Evolutionary conservation across 2,888 invertebrate genomes (phyloP).

Genomic region (Dorcus hopei): DNA sequence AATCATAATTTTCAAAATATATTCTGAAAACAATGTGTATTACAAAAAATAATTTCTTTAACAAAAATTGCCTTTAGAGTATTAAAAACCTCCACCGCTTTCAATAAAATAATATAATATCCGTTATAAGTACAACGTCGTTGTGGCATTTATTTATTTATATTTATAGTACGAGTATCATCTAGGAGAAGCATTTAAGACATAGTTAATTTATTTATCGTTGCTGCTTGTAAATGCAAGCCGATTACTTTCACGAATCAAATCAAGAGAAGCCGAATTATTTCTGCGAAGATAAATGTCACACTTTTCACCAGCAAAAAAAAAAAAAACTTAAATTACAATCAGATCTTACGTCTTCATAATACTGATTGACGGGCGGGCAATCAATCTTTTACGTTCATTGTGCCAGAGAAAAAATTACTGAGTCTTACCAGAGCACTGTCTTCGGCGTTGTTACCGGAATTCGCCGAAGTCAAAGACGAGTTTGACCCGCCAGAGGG

Average conservation of each 20-base stretch:
- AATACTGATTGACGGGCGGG: neutral
- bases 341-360: neutral
- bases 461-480: slow-evolving; percentile 60
- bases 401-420: slow-evolving; percentile 46
- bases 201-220: too few species aligned
- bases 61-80: neutral
- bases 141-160: neutral
- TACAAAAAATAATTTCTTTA: neutral
- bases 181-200: too few species aligned
- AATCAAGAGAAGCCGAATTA: neutral
- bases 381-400: slow-evolving; percentile 37
- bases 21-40: neutral
- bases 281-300: neutral
- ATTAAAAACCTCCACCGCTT: slow-evolving; percentile 3
- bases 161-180: too few species aligned
- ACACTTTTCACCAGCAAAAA: neutral
- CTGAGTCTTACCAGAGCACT: slow-evolving; percentile 74
- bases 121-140: neutral
- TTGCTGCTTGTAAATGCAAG: too few species aligned
- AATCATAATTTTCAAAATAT: neutral
- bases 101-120: neutral
- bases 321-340: neutral
- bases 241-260: neutral
- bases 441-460: slow-evolving; percentile 49
- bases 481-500: slow-evolving; percentile 74